Percentiles rank a stretch among this genome's conserved stretches.
Conservation (phyloP, 2,888 invertebrate genomes). For the Agriopis marginaria region DNA sequence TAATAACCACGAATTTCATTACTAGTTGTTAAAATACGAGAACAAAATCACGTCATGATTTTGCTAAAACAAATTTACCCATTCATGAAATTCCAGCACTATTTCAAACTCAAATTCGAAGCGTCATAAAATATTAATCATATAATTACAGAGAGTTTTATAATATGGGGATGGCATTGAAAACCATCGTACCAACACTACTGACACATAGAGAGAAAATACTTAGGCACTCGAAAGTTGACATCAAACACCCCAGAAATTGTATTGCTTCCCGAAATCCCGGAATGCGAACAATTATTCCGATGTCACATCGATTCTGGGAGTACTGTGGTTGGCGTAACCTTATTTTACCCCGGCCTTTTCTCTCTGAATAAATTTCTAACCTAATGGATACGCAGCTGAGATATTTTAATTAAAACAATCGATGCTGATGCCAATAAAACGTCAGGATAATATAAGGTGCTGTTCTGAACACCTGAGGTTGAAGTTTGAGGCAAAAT, state of each 20-base stretch:
- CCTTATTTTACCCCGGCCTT: conserved; percentile 3
- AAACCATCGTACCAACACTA: too few relatives aligned
- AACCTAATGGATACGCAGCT: conserved; percentile 33
- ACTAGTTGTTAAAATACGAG: too few relatives aligned
- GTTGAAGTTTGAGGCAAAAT: conserved; percentile 64
- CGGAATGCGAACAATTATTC: conserved; percentile 19
- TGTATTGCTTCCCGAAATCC: conserved; percentile 6
- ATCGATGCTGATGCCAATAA: conserved; percentile 66
- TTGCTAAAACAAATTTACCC: background rate
- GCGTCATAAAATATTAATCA: background rate
- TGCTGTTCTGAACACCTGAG: conserved; percentile 69
- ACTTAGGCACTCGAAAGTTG: background rate
- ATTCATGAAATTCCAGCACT: background rate
- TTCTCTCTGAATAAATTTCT: conserved; percentile 17
- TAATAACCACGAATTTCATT: too few relatives aligned
- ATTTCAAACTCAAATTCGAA: background rate
- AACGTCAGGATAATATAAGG: conserved; percentile 74
- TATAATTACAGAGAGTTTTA: too few relatives aligned
- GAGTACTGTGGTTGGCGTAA: conserved; percentile 2
- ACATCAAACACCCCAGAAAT: conserved; percentile 3
- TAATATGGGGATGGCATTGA: too few relatives aligned
- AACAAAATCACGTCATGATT: background rate
- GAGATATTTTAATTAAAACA: conserved; percentile 72
- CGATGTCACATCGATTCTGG: conserved; percentile 16
- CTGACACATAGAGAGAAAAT: background rate